Base-by-base conservation (phyloP, 2,888 invertebrate genomes). In the Catonia carolina region DNA sequence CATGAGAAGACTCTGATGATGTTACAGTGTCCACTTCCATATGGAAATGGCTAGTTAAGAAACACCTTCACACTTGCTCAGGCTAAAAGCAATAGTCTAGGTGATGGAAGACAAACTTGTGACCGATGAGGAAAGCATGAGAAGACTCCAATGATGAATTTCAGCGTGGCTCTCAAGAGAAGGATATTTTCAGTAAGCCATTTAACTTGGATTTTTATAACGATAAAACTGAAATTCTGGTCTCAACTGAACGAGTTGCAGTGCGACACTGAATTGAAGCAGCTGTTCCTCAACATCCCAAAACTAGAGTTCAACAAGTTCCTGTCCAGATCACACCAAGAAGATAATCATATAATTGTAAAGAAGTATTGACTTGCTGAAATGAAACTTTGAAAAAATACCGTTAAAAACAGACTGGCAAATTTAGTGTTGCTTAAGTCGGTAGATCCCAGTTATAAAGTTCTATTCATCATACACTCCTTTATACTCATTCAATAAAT, bases 241-340 rank as follows among this genome's bases (percentile, higher is more conserved):
- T 17, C 17, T 20, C 15, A 41, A 41, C 15, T 41, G 8, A 41
- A 15, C 17, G 41, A 15, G 41, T 41, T 41, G 41, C 41, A 41
- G 17, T 41, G 17, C 17, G 17, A 41, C 41, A 41, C 41, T 41
- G 41, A 41, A 41, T 41, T 41, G 10, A n/a, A 41, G 17, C 41
- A 41, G 20, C 17, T 41, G 17, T 15, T 41, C 2, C 41, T 41
- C 17, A 41, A 15, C 17, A 3, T 41, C 20, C 20, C 17, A 10
- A 41, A 41, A 41, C 10, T 15, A 18, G 41, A 15, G 41, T 41
- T 41, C 41, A 15, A 41, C 41, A 41, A 41, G 41, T n/a, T 8
- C 27, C 27, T 27, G 27, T 17, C 41, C 4, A 41, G 20, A 41
- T 41, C 41, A 41, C 8, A 8, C 27, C 27, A 4, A 27, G 27